Evolutionary conservation across 2,888 invertebrate genomes (phyloP), one percentile per base, ranked within the genome.

Genomic region (Caenorhabditis japonica): DNA sequence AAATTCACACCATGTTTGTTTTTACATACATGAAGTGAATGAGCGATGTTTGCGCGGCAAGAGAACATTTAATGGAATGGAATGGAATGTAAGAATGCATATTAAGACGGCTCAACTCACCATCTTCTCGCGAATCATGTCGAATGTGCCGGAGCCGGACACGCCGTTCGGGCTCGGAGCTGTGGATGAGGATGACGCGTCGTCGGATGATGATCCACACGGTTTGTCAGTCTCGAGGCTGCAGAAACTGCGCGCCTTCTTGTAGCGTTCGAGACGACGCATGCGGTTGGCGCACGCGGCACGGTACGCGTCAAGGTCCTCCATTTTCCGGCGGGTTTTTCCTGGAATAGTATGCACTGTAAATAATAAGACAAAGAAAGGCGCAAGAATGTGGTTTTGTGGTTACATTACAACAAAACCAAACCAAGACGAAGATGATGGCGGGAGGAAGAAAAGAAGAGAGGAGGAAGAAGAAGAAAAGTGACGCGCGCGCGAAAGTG

Each of bases 181-280:
- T 10, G 56, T 33, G 12, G 47, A 55, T 19, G 59, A 68, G 21
- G 61, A 43, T 27, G 61, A 53, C 21, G 70, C 47, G 23, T 70
- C 56, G 17, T 56, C 61, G n/a, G 61, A 7, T 27, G 30, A 17
- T 12, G 19, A 36, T 34, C 7, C 5, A 10, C 30, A 30, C 30
- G 30, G 7, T 5, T 5, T 10, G 30, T 5, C 7, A 5, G n/a
- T 41, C 38, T 84, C 83, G 49, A 85, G 71, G 47, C 76, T 82
- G 66, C 84, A 85, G 70, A 85, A 83, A 51, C 84, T 85, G 25
- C 76, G 74, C 41, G 85, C 81, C 62, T 85, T 85, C 68, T 84
- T 84, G 79, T 84, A 85, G 61, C 85, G 73, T 51, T 85, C 85
- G 44, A 85, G 78, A 23, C 85, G 79, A 30, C 82, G 79, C 41